Percentiles rank a stretch among this genome's conserved stretches.
Evolutionary conservation across 2,888 invertebrate genomes (phyloP).

Genomic region (Lottia scabra): DNA sequence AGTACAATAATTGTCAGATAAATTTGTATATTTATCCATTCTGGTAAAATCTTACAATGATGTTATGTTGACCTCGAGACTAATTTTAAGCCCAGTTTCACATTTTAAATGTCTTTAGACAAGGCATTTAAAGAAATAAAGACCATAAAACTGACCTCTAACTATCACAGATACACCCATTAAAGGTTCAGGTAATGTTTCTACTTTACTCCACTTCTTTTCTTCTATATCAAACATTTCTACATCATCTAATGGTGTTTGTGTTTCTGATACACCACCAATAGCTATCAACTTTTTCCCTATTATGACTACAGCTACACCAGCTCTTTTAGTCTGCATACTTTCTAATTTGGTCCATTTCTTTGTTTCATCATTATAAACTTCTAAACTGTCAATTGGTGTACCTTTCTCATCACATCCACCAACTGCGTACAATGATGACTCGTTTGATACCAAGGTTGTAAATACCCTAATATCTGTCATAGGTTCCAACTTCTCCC

Average conservation of each 20-base stretch:
- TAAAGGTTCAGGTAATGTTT: conserved; percentile 50
- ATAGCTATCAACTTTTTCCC: conserved; percentile 59
- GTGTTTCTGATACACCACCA: conserved; percentile 61
- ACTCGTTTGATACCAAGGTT: conserved; percentile 50
- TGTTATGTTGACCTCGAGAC: too few species aligned
- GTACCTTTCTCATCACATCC: conserved; percentile 65
- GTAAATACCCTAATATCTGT: conserved; percentile 64
- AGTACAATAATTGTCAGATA: too few species aligned
- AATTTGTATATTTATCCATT: too few species aligned
- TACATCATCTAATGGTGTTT: conserved; percentile 60
- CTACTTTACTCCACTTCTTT: conserved; percentile 56
- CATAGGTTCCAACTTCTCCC: conserved; percentile 58
- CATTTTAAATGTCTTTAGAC: too few species aligned
- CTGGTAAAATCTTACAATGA: too few species aligned
- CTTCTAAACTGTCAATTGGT: conserved; percentile 62
- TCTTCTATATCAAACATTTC: conserved; percentile 59
- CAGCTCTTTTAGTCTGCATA: conserved; percentile 65
- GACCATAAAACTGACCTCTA: conserved; percentile 42
- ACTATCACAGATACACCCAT: conserved; percentile 61
- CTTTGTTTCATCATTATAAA: conserved; percentile 46
- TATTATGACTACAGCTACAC: conserved; percentile 50
- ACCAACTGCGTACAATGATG: conserved; percentile 60
- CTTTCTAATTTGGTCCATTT: conserved; percentile 51
- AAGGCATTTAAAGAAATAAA: conserved; percentile 7
- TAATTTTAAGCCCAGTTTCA: too few species aligned